phyloP scores from a whole-genome alignment of 2,113 vertebrate genomes.

The Sterna hirundo region DNA sequence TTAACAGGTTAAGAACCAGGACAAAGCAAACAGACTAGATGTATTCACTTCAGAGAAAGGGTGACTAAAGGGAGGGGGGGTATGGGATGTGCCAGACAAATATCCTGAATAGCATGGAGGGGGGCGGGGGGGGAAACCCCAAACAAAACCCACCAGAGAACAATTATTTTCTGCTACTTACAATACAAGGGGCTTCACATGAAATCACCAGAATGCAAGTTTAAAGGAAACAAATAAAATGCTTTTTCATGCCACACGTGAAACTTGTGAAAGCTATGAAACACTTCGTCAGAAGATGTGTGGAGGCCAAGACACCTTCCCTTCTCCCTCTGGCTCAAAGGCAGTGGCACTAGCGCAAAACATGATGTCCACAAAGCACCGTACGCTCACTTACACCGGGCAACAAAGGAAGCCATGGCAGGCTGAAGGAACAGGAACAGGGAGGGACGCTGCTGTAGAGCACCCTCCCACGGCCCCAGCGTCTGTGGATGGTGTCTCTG shows the following conservation, averaged over 20 bases:
- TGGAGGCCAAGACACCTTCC: background rate
- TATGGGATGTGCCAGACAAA: rapidly evolving
- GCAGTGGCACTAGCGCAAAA: too few species aligned
- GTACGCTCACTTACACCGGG: rapidly evolving
- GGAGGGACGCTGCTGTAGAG: background rate
- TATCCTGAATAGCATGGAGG: background rate
- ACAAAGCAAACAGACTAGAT: background rate
- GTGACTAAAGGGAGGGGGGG: background rate
- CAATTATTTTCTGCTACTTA: background rate
- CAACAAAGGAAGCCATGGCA: background rate
- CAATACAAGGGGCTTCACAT: background rate
- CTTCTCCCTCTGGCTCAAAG: background rate
- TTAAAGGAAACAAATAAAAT: background rate
- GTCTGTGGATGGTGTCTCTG: background rate
- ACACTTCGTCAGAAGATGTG: background rate
- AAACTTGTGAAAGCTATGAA: background rate
- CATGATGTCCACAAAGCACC: background rate
- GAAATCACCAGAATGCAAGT: background rate
- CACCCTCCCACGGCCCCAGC: background rate
- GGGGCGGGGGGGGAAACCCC: too few species aligned
- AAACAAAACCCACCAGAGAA: background rate
- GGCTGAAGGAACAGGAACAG: background rate
- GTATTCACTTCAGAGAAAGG: background rate
- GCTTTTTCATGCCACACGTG: background rate
- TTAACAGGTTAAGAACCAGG: background rate